These are phyloP conservation scores for Pseudomyrmex cubaensis DNA, from an alignment of 1,140 invertebrate species.

Conservation along the genomic window DNA sequence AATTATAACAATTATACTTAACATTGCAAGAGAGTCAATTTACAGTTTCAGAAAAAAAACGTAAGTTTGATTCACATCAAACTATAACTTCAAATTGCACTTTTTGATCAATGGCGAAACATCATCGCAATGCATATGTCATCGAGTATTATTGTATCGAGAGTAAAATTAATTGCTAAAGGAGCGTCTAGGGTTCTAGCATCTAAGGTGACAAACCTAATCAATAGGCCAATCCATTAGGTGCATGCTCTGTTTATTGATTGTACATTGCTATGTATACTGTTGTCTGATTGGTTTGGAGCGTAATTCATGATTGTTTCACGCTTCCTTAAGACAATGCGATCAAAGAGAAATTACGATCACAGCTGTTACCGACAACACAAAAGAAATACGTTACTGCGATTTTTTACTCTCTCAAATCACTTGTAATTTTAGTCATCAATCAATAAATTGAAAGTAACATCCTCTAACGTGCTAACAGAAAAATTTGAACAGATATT, in stretches of 20 bases:
- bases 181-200: constrained; percentile 4
- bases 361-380: neutral
- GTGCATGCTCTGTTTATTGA: constrained; percentile 61
- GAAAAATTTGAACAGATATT: neutral
- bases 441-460: constrained; percentile 8
- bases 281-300: constrained; percentile 57
- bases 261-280: constrained; percentile 56
- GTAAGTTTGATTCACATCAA: neutral
- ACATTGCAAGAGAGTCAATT: neutral
- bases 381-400: constrained; percentile 25
- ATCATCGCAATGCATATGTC: too few relatives aligned
- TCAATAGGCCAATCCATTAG: constrained; percentile 68
- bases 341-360: constrained; percentile 39
- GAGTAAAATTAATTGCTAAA: neutral
- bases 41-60: neutral
- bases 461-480: too few relatives aligned
- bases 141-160: neutral
- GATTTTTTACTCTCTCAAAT: constrained; percentile 14
- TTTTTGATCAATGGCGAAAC: too few relatives aligned
- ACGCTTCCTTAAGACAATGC: constrained; percentile 28
- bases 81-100: neutral
- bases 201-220: constrained; percentile 52
- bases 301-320: constrained; percentile 56
- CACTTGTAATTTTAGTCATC: neutral
- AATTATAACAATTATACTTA: too few relatives aligned